These are phyloP conservation scores for Parascotia fuliginaria DNA, from an alignment of 2,888 invertebrate species.

Conservation along the genomic window DNA sequence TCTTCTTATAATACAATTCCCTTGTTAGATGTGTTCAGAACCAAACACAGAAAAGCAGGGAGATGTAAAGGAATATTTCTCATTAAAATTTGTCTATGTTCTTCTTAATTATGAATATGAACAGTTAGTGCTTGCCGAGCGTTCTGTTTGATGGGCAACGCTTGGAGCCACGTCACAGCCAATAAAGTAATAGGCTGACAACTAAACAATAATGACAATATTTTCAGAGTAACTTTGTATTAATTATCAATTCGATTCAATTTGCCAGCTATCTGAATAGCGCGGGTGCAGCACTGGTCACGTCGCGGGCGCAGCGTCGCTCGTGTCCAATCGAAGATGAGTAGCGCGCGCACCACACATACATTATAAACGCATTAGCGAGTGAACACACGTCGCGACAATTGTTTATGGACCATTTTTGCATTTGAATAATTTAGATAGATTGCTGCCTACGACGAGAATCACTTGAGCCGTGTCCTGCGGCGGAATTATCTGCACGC, in stretches of 20 bases:
- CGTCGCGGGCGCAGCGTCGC: conserved; percentile 12
- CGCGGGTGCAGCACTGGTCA: conserved; percentile 31
- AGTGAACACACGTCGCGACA: conserved; percentile 21
- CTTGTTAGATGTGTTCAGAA: no score
- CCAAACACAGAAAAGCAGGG: no score
- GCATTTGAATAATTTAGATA: conserved; percentile 66
- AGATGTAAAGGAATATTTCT: no score
- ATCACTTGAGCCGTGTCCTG: conserved; percentile 20
- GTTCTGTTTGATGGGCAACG: neutral
- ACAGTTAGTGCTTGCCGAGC: neutral
- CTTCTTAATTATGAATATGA: neutral
- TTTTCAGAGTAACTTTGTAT: conserved; percentile 19
- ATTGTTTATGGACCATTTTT: conserved; percentile 62
- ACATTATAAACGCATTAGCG: conserved; percentile 59
- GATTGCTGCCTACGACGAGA: conserved; percentile 26
- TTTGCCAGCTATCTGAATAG: conserved; percentile 23
- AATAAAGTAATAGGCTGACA: conserved; percentile 12
- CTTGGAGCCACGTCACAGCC: no score
- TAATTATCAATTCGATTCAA: conserved; percentile 46
- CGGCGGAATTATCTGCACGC: conserved; percentile 11
- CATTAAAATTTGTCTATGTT: no score
- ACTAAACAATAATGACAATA: conserved; percentile 24
- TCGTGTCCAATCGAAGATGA: conserved; percentile 48
- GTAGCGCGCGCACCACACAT: conserved; percentile 35
- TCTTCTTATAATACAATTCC: conserved; percentile 4